Percentiles rank a stretch among this genome's conserved stretches.
Evolutionary conservation across 2,888 invertebrate genomes (phyloP).

Genomic region (Dicranocentrus wangi): DNA sequence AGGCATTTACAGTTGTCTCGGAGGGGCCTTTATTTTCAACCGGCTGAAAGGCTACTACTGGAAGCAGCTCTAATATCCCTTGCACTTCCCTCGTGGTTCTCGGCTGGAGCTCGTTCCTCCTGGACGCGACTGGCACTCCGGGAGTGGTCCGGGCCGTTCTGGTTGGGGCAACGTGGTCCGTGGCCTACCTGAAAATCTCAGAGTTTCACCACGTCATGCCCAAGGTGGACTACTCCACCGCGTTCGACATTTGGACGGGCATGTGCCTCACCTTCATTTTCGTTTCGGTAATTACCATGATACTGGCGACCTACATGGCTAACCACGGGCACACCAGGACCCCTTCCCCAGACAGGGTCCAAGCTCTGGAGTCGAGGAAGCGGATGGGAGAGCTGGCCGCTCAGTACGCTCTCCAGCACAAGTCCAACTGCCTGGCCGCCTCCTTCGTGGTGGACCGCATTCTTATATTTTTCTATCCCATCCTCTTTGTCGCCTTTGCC

Average conservation of each 20-base stretch:
- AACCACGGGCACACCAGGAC: slow-evolving; percentile 51
- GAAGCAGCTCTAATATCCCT: slow-evolving; percentile 51
- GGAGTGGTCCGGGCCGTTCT: slow-evolving; percentile 39
- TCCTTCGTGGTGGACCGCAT: slow-evolving; percentile 45
- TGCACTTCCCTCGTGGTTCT: slow-evolving; percentile 48
- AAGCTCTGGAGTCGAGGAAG: slow-evolving; percentile 45
- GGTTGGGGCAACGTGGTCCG: slow-evolving; percentile 18
- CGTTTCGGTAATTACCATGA: slow-evolving; percentile 47
- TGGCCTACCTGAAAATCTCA: slow-evolving; percentile 35
- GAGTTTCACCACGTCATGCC: slow-evolving; percentile 55
- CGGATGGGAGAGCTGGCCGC: slow-evolving; percentile 33
- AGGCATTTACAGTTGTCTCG: slow-evolving; percentile 44
- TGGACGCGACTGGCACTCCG: slow-evolving; percentile 45
- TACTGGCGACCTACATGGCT: slow-evolving; percentile 48
- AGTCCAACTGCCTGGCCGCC: slow-evolving; percentile 33
- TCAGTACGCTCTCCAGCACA: slow-evolving; percentile 40
- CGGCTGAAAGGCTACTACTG: slow-evolving; percentile 48
- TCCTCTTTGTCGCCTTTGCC: slow-evolving; percentile 41
- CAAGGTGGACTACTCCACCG: slow-evolving; percentile 47
- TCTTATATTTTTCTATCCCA: slow-evolving; percentile 39
- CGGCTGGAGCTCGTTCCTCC: slow-evolving; percentile 41
- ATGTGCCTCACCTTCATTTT: slow-evolving; percentile 48
- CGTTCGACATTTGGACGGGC: slow-evolving; percentile 51
- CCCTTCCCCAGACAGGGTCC: slow-evolving; percentile 42
- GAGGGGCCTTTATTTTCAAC: slow-evolving; percentile 47